A percentile compares a stretch with the other conserved stretches of the same genome.
phyloP scores from a whole-genome alignment of 1,140 invertebrate genomes.

The Galendromus occidentalis region DNA sequence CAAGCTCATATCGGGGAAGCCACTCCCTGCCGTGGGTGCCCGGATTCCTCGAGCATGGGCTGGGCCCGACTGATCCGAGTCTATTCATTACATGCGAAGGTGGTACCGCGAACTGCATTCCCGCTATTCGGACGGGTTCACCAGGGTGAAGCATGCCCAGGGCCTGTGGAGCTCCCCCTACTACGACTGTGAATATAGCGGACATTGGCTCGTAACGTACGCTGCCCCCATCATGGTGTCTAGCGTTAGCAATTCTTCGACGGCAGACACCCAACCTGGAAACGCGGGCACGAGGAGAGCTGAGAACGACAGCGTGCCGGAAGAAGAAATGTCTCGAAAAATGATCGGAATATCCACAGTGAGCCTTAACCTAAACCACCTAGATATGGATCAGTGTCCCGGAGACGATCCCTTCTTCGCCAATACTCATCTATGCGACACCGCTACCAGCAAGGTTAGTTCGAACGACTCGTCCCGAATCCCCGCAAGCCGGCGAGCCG shows the following conservation, averaged over 20 bases:
- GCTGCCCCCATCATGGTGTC: conserved; percentile 1
- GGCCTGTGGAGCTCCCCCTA: conserved; percentile 1
- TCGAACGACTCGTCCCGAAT: no score
- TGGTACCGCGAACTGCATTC: neutral
- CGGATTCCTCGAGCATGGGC: no score
- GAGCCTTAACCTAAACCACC: conserved; percentile 26
- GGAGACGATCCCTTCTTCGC: conserved; percentile 25
- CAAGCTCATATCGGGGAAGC: no score
- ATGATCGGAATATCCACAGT: conserved; percentile 27
- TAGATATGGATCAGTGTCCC: conserved; percentile 31
- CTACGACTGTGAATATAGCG: neutral
- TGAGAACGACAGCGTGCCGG: neutral
- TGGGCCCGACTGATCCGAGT: neutral
- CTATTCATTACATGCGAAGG: neutral
- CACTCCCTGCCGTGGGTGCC: no score
- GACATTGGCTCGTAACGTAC: conserved; percentile 4
- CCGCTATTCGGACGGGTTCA: neutral
- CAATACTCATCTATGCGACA: conserved; percentile 28
- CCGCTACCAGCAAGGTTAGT: conserved; percentile 28
- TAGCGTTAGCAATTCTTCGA: no score
- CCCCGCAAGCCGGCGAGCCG: no score
- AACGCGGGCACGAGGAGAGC: no score
- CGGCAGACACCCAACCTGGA: no score
- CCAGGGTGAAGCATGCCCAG: neutral
- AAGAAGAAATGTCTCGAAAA: neutral